Base-by-base conservation (phyloP, 2,888 invertebrate genomes). In the Arctia plantaginis region DNA sequence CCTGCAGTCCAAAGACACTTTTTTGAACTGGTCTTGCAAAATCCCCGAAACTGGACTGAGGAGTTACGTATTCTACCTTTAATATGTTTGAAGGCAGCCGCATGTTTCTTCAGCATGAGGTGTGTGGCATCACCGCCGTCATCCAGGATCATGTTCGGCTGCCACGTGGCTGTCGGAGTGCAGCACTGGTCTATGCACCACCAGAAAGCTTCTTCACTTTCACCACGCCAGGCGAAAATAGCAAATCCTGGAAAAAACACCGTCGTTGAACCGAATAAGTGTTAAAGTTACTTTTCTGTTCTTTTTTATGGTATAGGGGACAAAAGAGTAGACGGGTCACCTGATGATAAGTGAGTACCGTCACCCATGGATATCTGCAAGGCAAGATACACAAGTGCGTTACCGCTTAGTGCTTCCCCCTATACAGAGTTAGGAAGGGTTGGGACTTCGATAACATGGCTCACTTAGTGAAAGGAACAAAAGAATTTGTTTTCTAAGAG, bases 141-240 rank as follows among this genome's bases (percentile, higher is more conserved):
- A 90, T 99, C 99, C 80, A 99, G 95, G 87, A 99, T 99, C 98
- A 99, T 99, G 93, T 99, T 99, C 8, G 99, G 99, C 89, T 99
- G 98, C 99, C 99, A 99, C 87, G 97, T 97, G 83, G 98, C 98
- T 0, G 97, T 97, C 84, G 98, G 98, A 4, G 99, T 97, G 92
- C 99, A 99, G 89, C 98, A 95, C 82, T 95, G 98, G 93, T 99
- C 99, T 86, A 99, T 99, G 91, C 99, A 99, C 99, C 99, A 99
- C 99, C 99, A 99, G 94, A 99, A 99, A 87, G 99, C 99, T 90
- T 99, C 99, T 91, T 99, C 99, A 12, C 98, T 98, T 93, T 99
- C 99, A 0, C 99, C 99, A 73, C 99, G 98, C 99, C 99, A 99
- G 20, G 99, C 99, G 95, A 99, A 99, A 80, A 99, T 97, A 3